phyloP scores from a whole-genome alignment of 2,888 invertebrate genomes.

The Chloroclysta siterata region DNA sequence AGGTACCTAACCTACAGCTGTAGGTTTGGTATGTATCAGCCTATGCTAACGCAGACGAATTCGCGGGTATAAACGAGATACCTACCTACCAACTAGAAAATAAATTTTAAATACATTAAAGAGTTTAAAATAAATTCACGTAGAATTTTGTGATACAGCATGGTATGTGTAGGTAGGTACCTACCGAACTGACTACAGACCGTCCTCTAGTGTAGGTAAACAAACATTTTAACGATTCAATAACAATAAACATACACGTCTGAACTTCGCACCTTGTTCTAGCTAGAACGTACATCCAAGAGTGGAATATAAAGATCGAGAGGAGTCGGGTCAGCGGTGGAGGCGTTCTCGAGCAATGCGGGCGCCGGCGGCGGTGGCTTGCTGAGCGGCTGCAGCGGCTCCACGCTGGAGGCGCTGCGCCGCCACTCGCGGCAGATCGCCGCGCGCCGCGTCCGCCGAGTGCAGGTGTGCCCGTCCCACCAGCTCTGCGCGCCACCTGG shows the following conservation, averaged over 20 bases:
- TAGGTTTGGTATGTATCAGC: too few species aligned
- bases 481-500: conserved; percentile 39
- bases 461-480: conserved; percentile 86
- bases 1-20: too few species aligned
- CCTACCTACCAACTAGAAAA: too few species aligned
- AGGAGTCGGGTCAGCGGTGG: conserved; percentile 24
- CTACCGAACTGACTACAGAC: conserved; percentile 17
- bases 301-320: conserved; percentile 24
- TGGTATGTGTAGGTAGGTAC: too few species aligned
- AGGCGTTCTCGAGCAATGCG: conserved; percentile 48
- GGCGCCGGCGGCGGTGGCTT: conserved; percentile 85
- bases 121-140: conserved; percentile 40
- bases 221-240: conserved; percentile 58
- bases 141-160: conserved; percentile 45
- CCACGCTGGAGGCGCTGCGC: conserved; percentile 90
- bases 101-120: too few species aligned
- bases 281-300: conserved; percentile 41
- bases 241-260: conserved; percentile 58
- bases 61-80: too few species aligned
- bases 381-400: conserved; percentile 89
- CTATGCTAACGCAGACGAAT: too few species aligned
- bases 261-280: conserved; percentile 49
- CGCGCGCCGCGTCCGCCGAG: conserved; percentile 91
- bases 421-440: conserved; percentile 94
- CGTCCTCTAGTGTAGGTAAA: conserved; percentile 32